Evolutionary conservation across 1,140 invertebrate genomes (phyloP), one percentile per base, ranked within the genome.

Genomic region (Sycobia sp.): DNA sequence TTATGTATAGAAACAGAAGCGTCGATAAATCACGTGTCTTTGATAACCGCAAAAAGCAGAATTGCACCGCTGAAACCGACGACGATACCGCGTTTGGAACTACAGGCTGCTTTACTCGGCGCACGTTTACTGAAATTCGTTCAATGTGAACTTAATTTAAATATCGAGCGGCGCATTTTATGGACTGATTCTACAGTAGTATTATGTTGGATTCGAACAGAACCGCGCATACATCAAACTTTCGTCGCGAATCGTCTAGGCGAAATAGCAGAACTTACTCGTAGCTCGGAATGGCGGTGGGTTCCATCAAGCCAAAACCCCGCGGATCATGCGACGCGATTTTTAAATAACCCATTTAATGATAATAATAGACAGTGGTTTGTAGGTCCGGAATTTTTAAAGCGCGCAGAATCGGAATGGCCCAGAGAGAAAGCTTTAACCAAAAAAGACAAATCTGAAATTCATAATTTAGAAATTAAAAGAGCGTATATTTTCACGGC

Each of bases 221-320:
- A n/a, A n/a, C n/a, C n/a, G n/a, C n/a, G n/a, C n/a, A n/a, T n/a
- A n/a, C n/a, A n/a, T n/a, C n/a, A n/a, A n/a, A n/a, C n/a, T n/a
- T n/a, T n/a, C n/a, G n/a, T n/a, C n/a, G n/a, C n/a, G n/a, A n/a
- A n/a, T n/a, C n/a, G n/a, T n/a, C n/a, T n/a, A n/a, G n/a, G n/a
- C n/a, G n/a, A n/a, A n/a, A n/a, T n/a, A n/a, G n/a, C n/a, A n/a
- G n/a, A n/a, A n/a, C n/a, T n/a, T n/a, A n/a, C n/a, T n/a, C n/a
- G n/a, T n/a, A n/a, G 1, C 4, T 29, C 32, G 20, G 67, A 73
- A 25, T 74, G 70, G 70, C 46, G 57, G 16, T 74, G 67, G 67
- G 41, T 71, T 14, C 71, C 74, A 0, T 62, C 68, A 0, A 13
- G n/a, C 63, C 0, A 79, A 77, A n/a, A n/a, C n/a, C n/a, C n/a